phyloP scores from a whole-genome alignment of 2,797 vertebrate species.

The Lacerta agilis region DNA sequence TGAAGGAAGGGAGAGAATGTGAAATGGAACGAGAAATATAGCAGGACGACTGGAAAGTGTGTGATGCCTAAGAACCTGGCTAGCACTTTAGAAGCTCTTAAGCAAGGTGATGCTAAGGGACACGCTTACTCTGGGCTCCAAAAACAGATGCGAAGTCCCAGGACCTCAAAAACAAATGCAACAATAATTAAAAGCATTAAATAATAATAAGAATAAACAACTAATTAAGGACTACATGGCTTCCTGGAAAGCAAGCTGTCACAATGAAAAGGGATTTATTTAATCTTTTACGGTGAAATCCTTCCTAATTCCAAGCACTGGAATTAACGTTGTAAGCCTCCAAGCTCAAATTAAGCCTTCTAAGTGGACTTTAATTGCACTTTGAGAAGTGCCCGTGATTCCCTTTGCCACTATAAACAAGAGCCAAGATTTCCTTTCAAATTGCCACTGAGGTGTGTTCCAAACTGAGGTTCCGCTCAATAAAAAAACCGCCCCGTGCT shows the following conservation, averaged over 20 bases:
- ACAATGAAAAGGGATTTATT: conserved; percentile 46
- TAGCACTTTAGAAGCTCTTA: not conserved
- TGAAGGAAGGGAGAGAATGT: not conserved
- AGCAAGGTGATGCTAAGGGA: not conserved
- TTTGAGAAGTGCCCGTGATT: conserved; percentile 19
- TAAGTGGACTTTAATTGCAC: conserved; percentile 62
- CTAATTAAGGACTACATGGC: conserved; percentile 46
- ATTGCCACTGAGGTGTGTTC: not conserved
- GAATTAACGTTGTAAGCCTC: conserved; percentile 46
- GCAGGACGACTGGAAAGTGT: not conserved
- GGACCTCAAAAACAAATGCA: not conserved
- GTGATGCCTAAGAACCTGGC: not conserved
- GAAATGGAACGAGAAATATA: not conserved
- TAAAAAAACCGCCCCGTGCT: not conserved
- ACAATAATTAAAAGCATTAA: not conserved
- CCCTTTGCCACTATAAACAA: conserved; percentile 14
- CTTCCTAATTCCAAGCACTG: conserved; percentile 52
- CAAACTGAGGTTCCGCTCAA: not conserved
- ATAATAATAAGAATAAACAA: not conserved
- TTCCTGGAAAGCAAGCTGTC: conserved; percentile 42
- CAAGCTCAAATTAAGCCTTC: conserved; percentile 60
- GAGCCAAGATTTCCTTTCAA: conserved; percentile 5
- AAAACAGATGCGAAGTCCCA: conserved; percentile 17
- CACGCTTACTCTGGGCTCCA: not conserved
- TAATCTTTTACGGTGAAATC: conserved; percentile 67